Evolutionary conservation across 1,140 invertebrate genomes (phyloP).

Genomic region (Tetranychus cinnabarinus): DNA sequence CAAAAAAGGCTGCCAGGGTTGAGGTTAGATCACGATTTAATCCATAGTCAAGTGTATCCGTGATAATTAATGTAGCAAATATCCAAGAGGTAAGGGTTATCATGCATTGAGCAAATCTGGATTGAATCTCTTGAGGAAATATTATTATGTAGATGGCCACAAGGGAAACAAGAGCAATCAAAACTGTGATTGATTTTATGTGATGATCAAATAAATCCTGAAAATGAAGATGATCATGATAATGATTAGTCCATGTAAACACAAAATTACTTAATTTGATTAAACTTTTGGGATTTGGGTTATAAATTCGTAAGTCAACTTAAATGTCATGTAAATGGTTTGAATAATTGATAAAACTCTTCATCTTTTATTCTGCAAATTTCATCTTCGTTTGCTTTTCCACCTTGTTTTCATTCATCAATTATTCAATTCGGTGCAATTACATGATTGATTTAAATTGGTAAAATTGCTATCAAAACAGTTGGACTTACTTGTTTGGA

Average conservation of each 20-base stretch:
- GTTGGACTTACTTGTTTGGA: constrained; percentile 44
- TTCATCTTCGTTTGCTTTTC: too few relatives aligned
- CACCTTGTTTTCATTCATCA: too few relatives aligned
- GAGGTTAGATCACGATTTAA: constrained; percentile 1
- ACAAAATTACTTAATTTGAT: background rate
- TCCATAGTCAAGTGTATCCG: constrained; percentile 12
- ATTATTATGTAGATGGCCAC: constrained; percentile 10
- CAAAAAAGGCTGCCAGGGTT: constrained; percentile 16
- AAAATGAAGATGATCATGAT: background rate
- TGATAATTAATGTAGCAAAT: constrained; percentile 7
- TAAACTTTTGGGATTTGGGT: background rate
- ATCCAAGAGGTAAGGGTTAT: constrained; percentile 15
- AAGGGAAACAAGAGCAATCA: constrained; percentile 11
- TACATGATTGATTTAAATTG: too few relatives aligned
- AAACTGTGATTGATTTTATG: constrained; percentile 10
- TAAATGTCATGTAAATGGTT: background rate
- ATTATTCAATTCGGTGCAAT: too few relatives aligned
- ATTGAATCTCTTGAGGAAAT: constrained; percentile 13
- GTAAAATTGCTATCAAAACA: too few relatives aligned
- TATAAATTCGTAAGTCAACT: background rate
- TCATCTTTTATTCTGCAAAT: background rate
- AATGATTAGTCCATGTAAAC: background rate
- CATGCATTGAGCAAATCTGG: constrained; percentile 9
- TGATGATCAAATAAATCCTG: background rate
- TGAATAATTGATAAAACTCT: constrained; percentile 8